These are phyloP conservation scores for Azemiops feae DNA, from an alignment of 2,113 vertebrate genomes.

Conservation along the genomic window DNA sequence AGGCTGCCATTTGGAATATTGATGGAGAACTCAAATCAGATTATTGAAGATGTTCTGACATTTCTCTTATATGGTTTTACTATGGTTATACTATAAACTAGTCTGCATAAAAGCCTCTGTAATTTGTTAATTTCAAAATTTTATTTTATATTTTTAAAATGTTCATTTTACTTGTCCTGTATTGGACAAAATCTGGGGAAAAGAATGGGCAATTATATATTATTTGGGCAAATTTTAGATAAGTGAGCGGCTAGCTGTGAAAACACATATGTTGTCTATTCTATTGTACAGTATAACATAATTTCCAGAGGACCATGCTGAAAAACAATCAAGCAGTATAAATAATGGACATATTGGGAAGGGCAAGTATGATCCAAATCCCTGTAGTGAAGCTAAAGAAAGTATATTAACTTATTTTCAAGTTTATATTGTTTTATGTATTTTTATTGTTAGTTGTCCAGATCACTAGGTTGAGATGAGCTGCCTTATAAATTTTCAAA, in stretches of 20 bases:
- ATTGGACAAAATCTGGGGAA: not conserved
- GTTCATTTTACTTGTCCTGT: not conserved
- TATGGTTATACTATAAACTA: not conserved
- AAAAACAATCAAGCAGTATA: not conserved
- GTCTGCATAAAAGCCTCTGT: not conserved
- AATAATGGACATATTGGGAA: not conserved
- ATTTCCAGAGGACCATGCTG: not conserved
- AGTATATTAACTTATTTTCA: not conserved
- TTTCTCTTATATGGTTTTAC: not conserved
- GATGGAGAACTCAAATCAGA: not conserved
- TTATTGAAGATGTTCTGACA: not conserved
- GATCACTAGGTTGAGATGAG: not conserved
- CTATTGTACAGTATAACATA: not conserved
- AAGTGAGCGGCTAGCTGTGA: not conserved
- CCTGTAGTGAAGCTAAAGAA: not conserved
- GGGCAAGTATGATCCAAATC: not conserved
- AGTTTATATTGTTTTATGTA: not conserved
- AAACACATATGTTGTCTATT: not conserved
- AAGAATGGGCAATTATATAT: not conserved
- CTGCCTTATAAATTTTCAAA: not conserved
- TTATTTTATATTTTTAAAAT: not conserved
- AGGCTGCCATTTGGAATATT: not conserved
- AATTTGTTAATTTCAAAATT: not conserved
- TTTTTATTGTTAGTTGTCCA: not conserved
- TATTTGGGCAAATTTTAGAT: not conserved